A percentile compares a stretch with the other conserved stretches of the same genome.
These are phyloP conservation scores for Ellobium chinense DNA, from an alignment of 2,888 invertebrate species.

Conservation along the genomic window DNA sequence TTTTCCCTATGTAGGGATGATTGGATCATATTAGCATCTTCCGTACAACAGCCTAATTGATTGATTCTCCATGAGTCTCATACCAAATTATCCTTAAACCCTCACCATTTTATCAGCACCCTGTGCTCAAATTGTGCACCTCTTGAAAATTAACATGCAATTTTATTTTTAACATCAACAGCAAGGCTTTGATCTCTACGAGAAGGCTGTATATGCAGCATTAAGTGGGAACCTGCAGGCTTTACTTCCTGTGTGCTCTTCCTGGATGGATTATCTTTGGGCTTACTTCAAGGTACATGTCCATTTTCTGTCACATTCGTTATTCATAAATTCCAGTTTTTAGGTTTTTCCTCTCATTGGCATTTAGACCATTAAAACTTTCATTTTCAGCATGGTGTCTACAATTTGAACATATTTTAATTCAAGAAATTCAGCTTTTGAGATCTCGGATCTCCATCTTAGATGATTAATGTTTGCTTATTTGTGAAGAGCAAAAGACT, in stretches of 20 bases:
- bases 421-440: background rate
- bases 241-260: slow-evolving; percentile 87
- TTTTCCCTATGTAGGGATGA: too few species aligned
- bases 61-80: too few species aligned
- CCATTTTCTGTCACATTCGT: background rate
- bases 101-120: too few species aligned
- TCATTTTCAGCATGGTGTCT: too few species aligned
- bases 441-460: background rate
- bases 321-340: too few species aligned
- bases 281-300: slow-evolving; percentile 84
- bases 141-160: background rate
- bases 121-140: too few species aligned
- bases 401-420: background rate
- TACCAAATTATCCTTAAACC: too few species aligned
- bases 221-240: slow-evolving; percentile 91
- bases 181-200: slow-evolving; percentile 72
- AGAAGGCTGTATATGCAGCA: slow-evolving; percentile 86
- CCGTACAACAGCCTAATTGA: too few species aligned
- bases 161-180: background rate
- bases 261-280: slow-evolving; percentile 96
- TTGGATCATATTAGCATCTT: too few species aligned
- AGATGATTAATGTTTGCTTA: background rate
- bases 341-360: too few species aligned
- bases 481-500: too few species aligned
- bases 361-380: too few species aligned